Percentiles rank a stretch among this genome's conserved stretches.
Evolutionary conservation across 2,797 vertebrate species (phyloP).

Genomic region (Coccyzus lansbergi): DNA sequence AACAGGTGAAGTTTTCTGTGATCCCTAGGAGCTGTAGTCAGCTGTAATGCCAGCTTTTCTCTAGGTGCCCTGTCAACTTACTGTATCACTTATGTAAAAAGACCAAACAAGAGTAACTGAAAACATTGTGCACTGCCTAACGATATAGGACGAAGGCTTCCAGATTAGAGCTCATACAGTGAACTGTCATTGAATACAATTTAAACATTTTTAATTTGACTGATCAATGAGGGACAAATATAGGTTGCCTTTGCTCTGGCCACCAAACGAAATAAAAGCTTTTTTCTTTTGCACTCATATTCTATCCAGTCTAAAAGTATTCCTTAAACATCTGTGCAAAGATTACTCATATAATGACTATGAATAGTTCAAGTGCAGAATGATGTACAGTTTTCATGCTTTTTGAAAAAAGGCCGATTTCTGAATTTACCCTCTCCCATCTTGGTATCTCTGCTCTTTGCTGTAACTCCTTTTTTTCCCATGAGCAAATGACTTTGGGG

Average conservation of each 20-base stretch:
- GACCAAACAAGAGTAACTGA: not conserved
- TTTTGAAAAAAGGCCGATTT: conserved; percentile 31
- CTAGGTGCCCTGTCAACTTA: not conserved
- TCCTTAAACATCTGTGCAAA: conserved; percentile 58
- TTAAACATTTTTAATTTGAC: not conserved
- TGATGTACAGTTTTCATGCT: conserved; percentile 29
- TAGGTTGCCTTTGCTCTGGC: conserved; percentile 6
- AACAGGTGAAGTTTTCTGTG: not conserved
- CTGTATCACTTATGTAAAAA: not conserved
- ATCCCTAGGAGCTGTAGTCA: not conserved
- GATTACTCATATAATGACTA: conserved; percentile 56
- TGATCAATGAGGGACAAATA: not conserved
- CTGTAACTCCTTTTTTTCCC: not conserved
- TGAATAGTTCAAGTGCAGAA: conserved; percentile 33
- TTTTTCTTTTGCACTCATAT: conserved; percentile 14
- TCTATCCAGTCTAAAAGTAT: conserved; percentile 35
- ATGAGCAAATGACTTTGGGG: not conserved
- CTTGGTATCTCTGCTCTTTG: not conserved
- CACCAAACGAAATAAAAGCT: conserved; percentile 25
- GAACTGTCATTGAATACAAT: not conserved
- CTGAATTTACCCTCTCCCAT: conserved; percentile 1
- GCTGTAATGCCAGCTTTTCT: not conserved
- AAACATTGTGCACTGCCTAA: not conserved
- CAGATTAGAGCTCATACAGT: not conserved
- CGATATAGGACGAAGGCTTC: not conserved